Conservation (phyloP, 1,140 invertebrate genomes). For the Hyles euphorbiae region DNA sequence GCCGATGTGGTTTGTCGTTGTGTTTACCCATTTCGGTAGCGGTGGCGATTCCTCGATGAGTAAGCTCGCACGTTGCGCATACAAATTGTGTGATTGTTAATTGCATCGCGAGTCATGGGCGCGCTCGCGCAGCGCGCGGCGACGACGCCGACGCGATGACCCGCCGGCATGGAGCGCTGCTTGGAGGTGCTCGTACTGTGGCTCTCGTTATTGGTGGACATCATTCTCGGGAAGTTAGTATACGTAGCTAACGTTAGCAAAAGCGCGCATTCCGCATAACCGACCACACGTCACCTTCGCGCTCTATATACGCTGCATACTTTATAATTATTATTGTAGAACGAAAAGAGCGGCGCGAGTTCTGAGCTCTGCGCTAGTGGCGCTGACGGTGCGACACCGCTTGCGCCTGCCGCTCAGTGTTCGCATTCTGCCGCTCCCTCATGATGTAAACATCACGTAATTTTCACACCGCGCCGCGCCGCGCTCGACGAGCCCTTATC, state of each 20-base stretch:
- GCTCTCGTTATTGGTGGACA: slow-evolving; percentile 32
- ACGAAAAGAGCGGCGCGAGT: too few relatives aligned
- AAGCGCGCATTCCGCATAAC: too few relatives aligned
- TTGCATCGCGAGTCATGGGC: slow-evolving; percentile 18
- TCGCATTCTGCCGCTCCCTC: too few relatives aligned
- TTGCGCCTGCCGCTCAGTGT: too few relatives aligned
- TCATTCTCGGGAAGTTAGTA: slow-evolving; percentile 41
- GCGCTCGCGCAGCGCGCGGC: slow-evolving; percentile 2
- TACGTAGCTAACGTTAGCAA: neutral
- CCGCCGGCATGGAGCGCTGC: slow-evolving; percentile 27
- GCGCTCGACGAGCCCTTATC: too few relatives aligned
- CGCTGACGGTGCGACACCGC: too few relatives aligned
- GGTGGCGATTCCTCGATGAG: slow-evolving; percentile 11
- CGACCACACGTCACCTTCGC: neutral
- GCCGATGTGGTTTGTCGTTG: neutral
- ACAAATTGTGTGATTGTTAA: slow-evolving; percentile 13
- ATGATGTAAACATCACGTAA: too few relatives aligned
- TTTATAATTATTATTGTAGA: too few relatives aligned
- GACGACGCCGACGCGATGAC: neutral
- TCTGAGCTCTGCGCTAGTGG: too few relatives aligned
- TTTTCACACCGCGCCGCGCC: too few relatives aligned
- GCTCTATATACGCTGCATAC: neutral
- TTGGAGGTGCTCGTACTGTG: slow-evolving; percentile 35
- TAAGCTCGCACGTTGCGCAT: slow-evolving; percentile 6
- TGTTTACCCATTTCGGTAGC: slow-evolving; percentile 9